Evolutionary conservation across 2,888 invertebrate genomes (phyloP).

Genomic region (Andricus quercusramuli): DNA sequence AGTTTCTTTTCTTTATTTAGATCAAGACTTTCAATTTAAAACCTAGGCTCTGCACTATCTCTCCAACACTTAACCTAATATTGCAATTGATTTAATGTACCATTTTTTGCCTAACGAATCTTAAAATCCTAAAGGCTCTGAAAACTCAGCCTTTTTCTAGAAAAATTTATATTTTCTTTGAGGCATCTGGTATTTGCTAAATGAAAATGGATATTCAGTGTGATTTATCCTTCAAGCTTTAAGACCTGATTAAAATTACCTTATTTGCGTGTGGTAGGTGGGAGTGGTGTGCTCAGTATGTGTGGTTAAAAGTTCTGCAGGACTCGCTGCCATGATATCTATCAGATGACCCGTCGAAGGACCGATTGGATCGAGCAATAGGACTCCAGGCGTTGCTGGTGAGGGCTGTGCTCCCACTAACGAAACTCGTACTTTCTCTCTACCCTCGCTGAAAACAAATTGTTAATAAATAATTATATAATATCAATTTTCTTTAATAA

Average conservation of each 20-base stretch:
- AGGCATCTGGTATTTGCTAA: background rate
- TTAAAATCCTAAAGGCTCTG: too few relatives aligned
- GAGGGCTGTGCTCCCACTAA: slow-evolving; percentile 75
- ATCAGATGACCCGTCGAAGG: slow-evolving; percentile 66
- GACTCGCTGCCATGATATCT: slow-evolving; percentile 72
- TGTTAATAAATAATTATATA: background rate
- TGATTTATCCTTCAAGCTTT: background rate
- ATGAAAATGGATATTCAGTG: background rate
- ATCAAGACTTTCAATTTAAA: too few relatives aligned
- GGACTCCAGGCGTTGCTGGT: slow-evolving; percentile 76
- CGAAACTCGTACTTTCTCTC: slow-evolving; percentile 77
- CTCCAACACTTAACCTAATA: too few relatives aligned
- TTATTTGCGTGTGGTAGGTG: slow-evolving; percentile 76
- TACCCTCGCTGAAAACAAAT: slow-evolving; percentile 73
- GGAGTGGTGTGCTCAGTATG: slow-evolving; percentile 77
- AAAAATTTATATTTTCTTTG: too few relatives aligned
- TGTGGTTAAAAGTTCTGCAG: slow-evolving; percentile 75
- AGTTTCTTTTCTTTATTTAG: too few relatives aligned
- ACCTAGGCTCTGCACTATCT: too few relatives aligned
- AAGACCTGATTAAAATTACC: slow-evolving; percentile 60
- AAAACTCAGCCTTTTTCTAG: too few relatives aligned
- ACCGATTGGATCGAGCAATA: slow-evolving; percentile 73
- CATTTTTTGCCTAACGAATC: too few relatives aligned
- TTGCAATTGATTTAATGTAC: too few relatives aligned
- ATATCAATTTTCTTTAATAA: too few relatives aligned